Evolutionary conservation across 2,797 vertebrate species (phyloP).

Genomic region (Pygocentrus nattereri): DNA sequence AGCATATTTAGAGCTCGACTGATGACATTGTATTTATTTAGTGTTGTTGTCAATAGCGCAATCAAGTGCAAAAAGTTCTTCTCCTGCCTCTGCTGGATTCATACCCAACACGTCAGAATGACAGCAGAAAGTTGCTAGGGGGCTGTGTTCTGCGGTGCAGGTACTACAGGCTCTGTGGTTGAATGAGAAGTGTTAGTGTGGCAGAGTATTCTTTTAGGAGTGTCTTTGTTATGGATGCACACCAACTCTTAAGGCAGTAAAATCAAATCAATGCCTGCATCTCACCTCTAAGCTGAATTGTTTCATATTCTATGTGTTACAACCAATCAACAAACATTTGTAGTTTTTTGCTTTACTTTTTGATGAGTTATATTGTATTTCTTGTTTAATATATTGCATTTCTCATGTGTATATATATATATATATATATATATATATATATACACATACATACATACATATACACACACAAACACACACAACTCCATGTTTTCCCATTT

Average conservation of each 20-base stretch:
- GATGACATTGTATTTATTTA: conserved; percentile 57
- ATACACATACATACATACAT: too few relatives aligned
- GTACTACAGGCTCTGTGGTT: background rate
- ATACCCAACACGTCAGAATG: conserved; percentile 38
- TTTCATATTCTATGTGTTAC: background rate
- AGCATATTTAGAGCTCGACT: conserved; percentile 52
- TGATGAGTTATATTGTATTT: too few relatives aligned
- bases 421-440: too few relatives aligned
- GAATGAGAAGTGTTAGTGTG: background rate
- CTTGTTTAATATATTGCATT: too few relatives aligned
- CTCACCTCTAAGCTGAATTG: background rate
- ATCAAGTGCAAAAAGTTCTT: conserved; percentile 38
- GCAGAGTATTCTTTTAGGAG: background rate
- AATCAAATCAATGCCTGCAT: background rate
- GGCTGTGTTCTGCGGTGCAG: background rate
- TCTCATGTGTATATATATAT: too few relatives aligned
- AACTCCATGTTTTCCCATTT: too few relatives aligned
- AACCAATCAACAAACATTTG: background rate
- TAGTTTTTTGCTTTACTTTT: background rate
- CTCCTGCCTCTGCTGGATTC: conserved; percentile 12
- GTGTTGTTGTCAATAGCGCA: conserved; percentile 40
- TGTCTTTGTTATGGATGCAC: background rate
- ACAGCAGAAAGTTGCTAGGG: conserved; percentile 10
- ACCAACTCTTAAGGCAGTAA: background rate
- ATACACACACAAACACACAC: too few relatives aligned